Base-by-base conservation (phyloP, 2,888 invertebrate species). In the Perithous albicinctus region DNA sequence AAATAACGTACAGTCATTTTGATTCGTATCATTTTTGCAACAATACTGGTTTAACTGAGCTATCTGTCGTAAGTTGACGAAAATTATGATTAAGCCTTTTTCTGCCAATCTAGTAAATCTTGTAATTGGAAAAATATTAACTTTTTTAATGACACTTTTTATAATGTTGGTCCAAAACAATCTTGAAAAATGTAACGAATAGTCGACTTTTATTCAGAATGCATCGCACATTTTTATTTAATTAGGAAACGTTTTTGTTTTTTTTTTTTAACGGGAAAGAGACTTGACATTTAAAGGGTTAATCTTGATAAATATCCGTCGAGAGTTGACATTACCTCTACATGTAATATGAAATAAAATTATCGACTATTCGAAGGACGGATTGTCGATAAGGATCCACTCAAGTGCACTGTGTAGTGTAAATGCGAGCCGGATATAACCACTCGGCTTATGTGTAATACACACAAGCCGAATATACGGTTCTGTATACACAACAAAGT, bases 351-450 rank as follows among this genome's bases (percentile, higher is more conserved):
- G 51, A 77, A 86, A 88, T 86, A 83, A 88, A 88, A 86, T 87
- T 88, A 87, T 88, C 86, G 85, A 84, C 76, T 76, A 80, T 80
- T 20, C 73, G 38, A n/a, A 23, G 26, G 38, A 35, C 43, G 59
- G 81, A 75, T 64, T 73, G 84, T 85, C 73, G 86, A 86, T 88
- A 88, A 87, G 84, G 85, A 87, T 87, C 87, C 85, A 86, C 84
- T 87, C 81, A 79, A 84, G 84, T 75, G 18, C 51, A 23, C 38
- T 82, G 85, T 56, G 84, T 78, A 84, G 80, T 84, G 85, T 87
- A 85, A 87, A 87, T 85, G 10, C 84, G 82, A 78, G 78, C n/a
- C 12, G 70, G 78, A 86, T 86, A 84, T 82, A 79, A n/a, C 73
- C 64, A 70, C 79, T 77, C 75, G 78, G 84, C 86, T 86, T 86